Conservation (phyloP, 2,113 vertebrate genomes). For the Paramisgurnus dabryanus region DNA sequence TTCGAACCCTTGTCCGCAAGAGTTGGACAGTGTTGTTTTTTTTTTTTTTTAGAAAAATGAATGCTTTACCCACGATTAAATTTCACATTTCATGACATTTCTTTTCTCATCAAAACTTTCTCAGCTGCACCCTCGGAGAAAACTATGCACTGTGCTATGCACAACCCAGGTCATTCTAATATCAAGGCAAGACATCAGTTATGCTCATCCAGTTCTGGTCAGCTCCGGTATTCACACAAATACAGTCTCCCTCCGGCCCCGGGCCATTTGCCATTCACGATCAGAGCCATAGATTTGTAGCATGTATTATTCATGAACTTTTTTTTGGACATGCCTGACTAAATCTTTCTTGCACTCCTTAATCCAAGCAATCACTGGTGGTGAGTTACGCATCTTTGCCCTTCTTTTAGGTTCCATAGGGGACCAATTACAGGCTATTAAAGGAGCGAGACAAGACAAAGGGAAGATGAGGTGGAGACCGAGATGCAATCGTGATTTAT, state of each 20-base stretch:
- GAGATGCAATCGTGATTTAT: constrained; percentile 37
- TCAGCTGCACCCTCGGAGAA: no score
- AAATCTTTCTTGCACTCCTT: constrained; percentile 56
- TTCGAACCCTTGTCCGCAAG: no score
- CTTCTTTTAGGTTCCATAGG: constrained; percentile 54
- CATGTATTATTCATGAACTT: constrained; percentile 63
- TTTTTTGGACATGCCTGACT: constrained; percentile 58
- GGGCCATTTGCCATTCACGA: constrained; percentile 50
- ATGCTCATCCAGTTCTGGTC: background rate
- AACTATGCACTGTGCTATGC: no score
- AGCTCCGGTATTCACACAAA: background rate
- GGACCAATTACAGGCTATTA: constrained; percentile 68
- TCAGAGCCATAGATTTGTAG: constrained; percentile 38
- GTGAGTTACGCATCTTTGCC: constrained; percentile 60
- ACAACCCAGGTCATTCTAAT: background rate
- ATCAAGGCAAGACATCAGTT: background rate
- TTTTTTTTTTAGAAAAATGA: no score
- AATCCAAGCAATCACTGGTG: constrained; percentile 59
- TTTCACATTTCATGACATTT: no score
- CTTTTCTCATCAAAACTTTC: no score
- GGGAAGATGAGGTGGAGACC: constrained; percentile 41
- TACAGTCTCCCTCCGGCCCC: constrained; percentile 3
- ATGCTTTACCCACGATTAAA: no score
- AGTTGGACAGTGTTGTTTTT: no score
- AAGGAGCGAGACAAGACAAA: constrained; percentile 50